Evolutionary conservation across 2,113 vertebrate genomes (phyloP).

Genomic region (Malurus cyaneus): DNA sequence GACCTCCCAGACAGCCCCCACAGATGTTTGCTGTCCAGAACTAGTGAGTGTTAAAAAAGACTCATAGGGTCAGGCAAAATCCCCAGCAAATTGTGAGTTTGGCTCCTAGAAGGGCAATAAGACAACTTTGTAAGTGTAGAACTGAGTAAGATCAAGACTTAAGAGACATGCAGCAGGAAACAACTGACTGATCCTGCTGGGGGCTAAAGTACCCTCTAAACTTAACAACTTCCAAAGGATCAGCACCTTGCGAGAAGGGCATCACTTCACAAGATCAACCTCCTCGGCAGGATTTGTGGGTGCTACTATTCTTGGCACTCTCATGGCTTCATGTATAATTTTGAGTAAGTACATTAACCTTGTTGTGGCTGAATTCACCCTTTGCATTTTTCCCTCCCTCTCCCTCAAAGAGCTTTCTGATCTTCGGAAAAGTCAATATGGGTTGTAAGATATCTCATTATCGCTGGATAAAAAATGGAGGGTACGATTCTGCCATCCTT

Average conservation of each 20-base stretch:
- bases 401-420: not conserved
- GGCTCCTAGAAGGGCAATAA: not conserved
- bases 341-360: constrained; percentile 26
- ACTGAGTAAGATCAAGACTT: constrained; percentile 4
- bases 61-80: not conserved
- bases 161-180: constrained; percentile 1
- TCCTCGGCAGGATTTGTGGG: constrained; percentile 3
- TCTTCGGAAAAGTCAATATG: constrained; percentile 33
- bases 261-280: constrained; percentile 30
- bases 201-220: constrained; percentile 52
- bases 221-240: constrained; percentile 44
- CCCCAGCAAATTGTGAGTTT: not conserved
- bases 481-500: not conserved
- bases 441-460: constrained; percentile 5
- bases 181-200: constrained; percentile 15
- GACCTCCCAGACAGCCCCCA: not conserved
- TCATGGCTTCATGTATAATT: constrained; percentile 18
- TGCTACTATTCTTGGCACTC: constrained; percentile 39
- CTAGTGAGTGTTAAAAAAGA: not conserved
- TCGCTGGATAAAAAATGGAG: constrained; percentile 8
- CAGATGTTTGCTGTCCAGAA: not conserved
- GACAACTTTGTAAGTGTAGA: constrained; percentile 45
- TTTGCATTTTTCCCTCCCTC: not conserved
- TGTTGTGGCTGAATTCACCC: constrained; percentile 4
- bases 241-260: not conserved